A percentile compares a stretch with the other conserved stretches of the same genome.
These are phyloP conservation scores for Polylopha cassiicola DNA, from an alignment of 2,888 invertebrate genomes.

Conservation along the genomic window DNA sequence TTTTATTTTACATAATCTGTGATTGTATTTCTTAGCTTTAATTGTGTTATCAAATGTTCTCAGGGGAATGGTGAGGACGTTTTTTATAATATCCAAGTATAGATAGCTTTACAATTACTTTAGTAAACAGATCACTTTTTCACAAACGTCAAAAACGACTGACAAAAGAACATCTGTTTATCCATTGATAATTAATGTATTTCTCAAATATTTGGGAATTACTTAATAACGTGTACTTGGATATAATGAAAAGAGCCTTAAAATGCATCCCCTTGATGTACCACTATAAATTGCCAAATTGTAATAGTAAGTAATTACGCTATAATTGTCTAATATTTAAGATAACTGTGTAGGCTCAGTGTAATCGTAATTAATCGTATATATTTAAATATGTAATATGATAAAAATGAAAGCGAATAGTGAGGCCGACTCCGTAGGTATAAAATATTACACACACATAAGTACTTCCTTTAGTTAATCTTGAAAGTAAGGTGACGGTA, in stretches of 20 bases:
- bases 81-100: no score
- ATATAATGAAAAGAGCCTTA: conserved; percentile 3
- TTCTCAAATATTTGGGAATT: no score
- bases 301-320: conserved; percentile 17
- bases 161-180: no score
- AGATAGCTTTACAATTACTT: no score
- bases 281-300: conserved; percentile 15
- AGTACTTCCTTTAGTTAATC: no score
- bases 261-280: background rate
- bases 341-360: conserved; percentile 7
- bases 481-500: no score
- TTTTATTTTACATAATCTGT: conserved; percentile 26
- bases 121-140: no score
- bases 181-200: no score
- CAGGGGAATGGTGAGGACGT: background rate
- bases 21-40: conserved; percentile 23
- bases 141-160: no score
- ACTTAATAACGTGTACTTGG: no score
- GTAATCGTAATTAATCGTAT: conserved; percentile 13
- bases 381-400: conserved; percentile 23
- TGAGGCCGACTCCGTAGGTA: conserved; percentile 46
- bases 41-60: conserved; percentile 17
- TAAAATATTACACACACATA: conserved; percentile 24
- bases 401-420: conserved; percentile 66
- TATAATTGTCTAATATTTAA: conserved; percentile 12